Percentiles rank a stretch among this genome's conserved stretches.
phyloP scores from a whole-genome alignment of 2,113 vertebrate species.

The Eurystomus gularis region DNA sequence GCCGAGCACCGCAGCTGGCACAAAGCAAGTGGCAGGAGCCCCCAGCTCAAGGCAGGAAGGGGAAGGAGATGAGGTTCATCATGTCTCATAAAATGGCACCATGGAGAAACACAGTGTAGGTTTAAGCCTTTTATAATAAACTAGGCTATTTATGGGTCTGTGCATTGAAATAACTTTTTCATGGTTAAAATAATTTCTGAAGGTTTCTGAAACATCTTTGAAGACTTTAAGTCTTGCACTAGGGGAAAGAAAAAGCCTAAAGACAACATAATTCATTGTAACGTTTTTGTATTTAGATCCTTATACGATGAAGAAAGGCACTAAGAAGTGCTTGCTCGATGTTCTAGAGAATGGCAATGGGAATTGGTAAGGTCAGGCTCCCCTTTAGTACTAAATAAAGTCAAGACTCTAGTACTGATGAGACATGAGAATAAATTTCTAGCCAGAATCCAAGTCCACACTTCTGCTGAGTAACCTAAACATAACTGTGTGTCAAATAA shows the following conservation, averaged over 20 bases:
- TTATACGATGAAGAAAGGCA: neutral
- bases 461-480: neutral
- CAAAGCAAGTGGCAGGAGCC: neutral
- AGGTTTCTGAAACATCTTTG: neutral
- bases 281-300: neutral
- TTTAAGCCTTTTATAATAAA: neutral
- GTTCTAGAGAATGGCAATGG: neutral
- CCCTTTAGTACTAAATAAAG: neutral
- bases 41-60: neutral
- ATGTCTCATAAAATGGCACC: neutral
- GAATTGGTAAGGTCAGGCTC: neutral
- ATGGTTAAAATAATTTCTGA: neutral
- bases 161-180: neutral
- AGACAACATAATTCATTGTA: neutral
- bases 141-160: neutral
- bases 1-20: neutral
- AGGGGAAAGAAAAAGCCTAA: neutral
- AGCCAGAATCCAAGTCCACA: neutral
- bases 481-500: neutral
- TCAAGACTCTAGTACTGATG: neutral
- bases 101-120: rapidly evolving
- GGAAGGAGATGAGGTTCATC: neutral
- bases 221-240: neutral
- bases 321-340: neutral
- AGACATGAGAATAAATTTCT: neutral